Conservation (phyloP, 2,797 vertebrate genomes). For the Enteromius mattozi region DNA sequence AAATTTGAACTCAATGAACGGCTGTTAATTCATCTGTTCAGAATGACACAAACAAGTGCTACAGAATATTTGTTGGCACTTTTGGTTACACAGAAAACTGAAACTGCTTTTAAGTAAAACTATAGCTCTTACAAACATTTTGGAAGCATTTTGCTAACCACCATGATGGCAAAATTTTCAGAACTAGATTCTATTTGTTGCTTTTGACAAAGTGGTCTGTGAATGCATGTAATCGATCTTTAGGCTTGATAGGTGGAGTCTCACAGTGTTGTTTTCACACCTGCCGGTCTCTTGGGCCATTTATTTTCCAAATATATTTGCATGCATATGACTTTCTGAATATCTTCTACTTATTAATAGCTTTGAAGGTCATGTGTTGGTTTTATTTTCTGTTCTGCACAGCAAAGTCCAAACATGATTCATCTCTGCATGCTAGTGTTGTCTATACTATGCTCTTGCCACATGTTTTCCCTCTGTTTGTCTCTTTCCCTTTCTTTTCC, state of each 20-base stretch:
- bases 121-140: not conserved
- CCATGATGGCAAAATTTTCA: not conserved
- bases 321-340: not conserved
- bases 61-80: not conserved
- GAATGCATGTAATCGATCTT: not conserved
- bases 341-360: constrained; percentile 41
- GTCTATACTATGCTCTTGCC: not conserved
- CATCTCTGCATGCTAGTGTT: not conserved
- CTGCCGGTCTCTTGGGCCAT: constrained; percentile 40
- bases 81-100: not conserved
- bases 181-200: not conserved
- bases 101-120: not conserved
- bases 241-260: not conserved
- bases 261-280: constrained; percentile 39
- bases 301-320: constrained; percentile 37
- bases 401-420: not conserved
- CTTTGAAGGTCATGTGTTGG: constrained; percentile 25
- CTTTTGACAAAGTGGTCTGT: not conserved
- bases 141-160: not conserved
- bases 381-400: constrained; percentile 19
- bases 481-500: constrained; percentile 49
- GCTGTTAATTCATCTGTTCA: not conserved
- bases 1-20: not conserved
- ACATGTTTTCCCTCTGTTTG: not conserved
- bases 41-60: not conserved